phyloP scores from a whole-genome alignment of 2,113 vertebrate genomes.

The Labeo rohita region DNA sequence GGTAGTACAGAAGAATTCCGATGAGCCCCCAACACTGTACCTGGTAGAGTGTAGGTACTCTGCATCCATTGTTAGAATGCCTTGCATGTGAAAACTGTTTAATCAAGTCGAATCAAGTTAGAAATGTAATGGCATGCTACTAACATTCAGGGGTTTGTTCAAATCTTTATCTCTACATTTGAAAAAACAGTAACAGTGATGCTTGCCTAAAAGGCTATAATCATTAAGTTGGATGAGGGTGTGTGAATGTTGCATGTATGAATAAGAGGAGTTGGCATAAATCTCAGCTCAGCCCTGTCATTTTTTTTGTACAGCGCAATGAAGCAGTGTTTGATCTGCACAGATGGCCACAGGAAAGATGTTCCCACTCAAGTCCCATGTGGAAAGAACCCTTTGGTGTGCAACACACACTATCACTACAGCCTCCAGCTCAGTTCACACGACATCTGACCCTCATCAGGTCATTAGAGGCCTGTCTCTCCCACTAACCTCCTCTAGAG shows the following conservation, averaged over 20 bases:
- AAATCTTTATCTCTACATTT: neutral
- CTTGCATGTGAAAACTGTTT: neutral
- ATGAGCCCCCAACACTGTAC: too few relatives aligned
- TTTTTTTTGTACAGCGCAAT: neutral
- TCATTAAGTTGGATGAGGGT: neutral
- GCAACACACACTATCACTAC: slow-evolving; percentile 21
- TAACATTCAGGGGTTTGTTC: neutral
- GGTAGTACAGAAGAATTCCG: too few relatives aligned
- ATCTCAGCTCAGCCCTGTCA: neutral
- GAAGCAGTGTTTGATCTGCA: neutral
- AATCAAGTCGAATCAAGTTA: neutral
- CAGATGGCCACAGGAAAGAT: slow-evolving; percentile 28
- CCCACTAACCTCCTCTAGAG: slow-evolving; percentile 13
- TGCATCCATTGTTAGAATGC: neutral
- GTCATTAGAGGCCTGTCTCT: slow-evolving; percentile 36
- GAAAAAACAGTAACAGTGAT: neutral
- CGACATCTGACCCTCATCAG: slow-evolving; percentile 42
- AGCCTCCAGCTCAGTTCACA: slow-evolving; percentile 49
- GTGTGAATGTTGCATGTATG: neutral
- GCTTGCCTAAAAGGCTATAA: neutral
- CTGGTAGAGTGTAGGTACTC: too few relatives aligned
- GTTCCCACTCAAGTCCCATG: neutral
- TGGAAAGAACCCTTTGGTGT: neutral
- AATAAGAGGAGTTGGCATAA: neutral
- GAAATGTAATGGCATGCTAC: neutral